Evolutionary conservation across 2,113 vertebrate genomes (phyloP).

Genomic region (Irena cyanogastra): DNA sequence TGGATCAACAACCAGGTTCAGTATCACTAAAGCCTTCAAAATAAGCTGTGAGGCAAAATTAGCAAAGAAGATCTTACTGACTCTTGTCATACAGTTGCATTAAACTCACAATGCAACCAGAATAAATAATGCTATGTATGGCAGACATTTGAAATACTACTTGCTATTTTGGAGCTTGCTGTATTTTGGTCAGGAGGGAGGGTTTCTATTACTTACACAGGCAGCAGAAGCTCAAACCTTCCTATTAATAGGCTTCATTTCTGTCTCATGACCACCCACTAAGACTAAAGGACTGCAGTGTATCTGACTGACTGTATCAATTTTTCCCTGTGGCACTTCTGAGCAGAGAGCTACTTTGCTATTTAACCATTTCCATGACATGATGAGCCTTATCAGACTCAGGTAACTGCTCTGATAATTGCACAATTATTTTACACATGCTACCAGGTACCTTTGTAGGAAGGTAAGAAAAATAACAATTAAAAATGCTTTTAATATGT

Average conservation of each 20-base stretch:
- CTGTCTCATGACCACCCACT: not conserved
- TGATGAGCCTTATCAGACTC: not conserved
- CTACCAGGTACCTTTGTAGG: not conserved
- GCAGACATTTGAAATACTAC: not conserved
- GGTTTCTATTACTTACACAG: not conserved
- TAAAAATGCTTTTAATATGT: not conserved
- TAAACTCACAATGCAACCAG: not conserved
- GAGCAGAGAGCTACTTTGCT: not conserved
- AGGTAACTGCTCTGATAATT: not conserved
- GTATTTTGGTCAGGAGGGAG: not conserved
- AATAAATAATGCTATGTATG: not conserved
- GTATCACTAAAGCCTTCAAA: not conserved
- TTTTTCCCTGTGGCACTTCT: not conserved
- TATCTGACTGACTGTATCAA: not conserved
- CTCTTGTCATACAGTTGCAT: not conserved
- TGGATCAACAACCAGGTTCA: not conserved
- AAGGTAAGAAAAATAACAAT: not conserved
- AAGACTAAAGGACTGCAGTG: not conserved
- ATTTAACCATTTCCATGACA: not conserved
- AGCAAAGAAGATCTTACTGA: not conserved
- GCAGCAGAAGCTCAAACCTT: not conserved
- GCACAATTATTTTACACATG: not conserved
- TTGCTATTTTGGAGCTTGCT: not conserved
- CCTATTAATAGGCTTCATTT: not conserved
- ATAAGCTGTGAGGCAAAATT: not conserved